phyloP scores from a whole-genome alignment of 2,888 invertebrate species.

The Trachelus stipa region DNA sequence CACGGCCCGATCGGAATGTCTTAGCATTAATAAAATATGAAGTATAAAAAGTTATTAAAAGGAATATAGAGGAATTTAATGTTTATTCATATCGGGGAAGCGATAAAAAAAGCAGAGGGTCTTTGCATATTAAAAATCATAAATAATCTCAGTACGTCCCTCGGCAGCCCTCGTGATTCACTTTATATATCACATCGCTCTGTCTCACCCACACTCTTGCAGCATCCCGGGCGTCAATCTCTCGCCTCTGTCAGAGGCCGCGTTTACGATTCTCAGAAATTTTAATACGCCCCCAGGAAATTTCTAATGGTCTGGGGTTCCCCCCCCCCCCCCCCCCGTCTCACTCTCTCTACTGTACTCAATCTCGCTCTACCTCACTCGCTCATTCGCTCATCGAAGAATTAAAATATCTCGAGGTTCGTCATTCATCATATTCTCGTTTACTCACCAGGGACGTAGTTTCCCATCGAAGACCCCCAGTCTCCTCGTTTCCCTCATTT shows the following conservation, averaged over 20 bases:
- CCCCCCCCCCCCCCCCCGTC: not conserved
- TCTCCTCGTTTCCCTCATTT: too few species aligned
- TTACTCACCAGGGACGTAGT: too few species aligned
- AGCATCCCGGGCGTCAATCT: conserved; percentile 2
- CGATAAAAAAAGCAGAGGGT: conserved; percentile 18
- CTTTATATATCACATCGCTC: not conserved
- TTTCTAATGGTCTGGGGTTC: conserved; percentile 26
- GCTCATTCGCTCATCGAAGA: conserved; percentile 10
- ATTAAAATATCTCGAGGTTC: too few species aligned
- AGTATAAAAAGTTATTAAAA: conserved; percentile 61
- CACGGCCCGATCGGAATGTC: conserved; percentile 54
- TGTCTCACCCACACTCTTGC: too few species aligned
- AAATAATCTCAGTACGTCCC: conserved; percentile 28
- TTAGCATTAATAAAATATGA: conserved; percentile 61
- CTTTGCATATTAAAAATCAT: conserved; percentile 43
- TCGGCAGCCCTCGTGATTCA: not conserved
- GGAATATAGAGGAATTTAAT: conserved; percentile 56
- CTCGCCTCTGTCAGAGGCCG: conserved; percentile 1
- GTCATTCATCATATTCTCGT: too few species aligned
- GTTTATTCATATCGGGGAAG: conserved; percentile 54
- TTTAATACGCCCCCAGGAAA: conserved; percentile 37
- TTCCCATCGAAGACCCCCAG: too few species aligned
- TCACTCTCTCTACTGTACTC: not conserved
- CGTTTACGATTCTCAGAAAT: conserved; percentile 41
- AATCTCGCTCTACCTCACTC: conserved; percentile 17